phyloP scores from a whole-genome alignment of 2,797 vertebrate species.

The Peromyscus nudipes region DNA sequence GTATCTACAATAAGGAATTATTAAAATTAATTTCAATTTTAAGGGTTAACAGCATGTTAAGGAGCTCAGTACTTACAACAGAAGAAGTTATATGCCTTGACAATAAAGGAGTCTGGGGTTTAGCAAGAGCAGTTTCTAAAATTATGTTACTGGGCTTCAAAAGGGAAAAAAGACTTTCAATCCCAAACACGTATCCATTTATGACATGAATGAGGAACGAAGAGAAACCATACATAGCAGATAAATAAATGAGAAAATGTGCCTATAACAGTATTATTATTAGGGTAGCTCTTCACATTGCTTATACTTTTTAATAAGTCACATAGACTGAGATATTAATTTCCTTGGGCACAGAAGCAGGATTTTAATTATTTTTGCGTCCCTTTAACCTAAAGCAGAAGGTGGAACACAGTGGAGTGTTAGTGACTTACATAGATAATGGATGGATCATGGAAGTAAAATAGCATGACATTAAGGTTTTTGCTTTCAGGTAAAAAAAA shows the following conservation, averaged over 20 bases:
- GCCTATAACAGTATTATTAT: not conserved
- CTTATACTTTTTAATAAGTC: not conserved
- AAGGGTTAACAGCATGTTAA: not conserved
- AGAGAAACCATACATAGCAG: not conserved
- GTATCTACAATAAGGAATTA: not conserved
- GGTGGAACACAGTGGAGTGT: not conserved
- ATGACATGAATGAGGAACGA: not conserved
- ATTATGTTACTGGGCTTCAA: not conserved
- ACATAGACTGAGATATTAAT: not conserved
- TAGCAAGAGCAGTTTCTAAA: not conserved
- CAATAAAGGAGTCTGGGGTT: not conserved
- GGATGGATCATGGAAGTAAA: not conserved
- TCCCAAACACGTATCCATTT: not conserved
- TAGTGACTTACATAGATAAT: not conserved
- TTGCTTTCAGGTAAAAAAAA: conserved; percentile 18
- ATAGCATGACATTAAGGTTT: not conserved
- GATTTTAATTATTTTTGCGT: conserved; percentile 2
- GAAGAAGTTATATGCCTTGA: not conserved
- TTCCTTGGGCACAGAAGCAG: not conserved
- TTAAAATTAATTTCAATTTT: not conserved
- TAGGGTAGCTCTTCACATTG: not conserved
- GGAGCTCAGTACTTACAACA: not conserved
- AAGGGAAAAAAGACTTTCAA: not conserved
- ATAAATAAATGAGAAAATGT: not conserved
- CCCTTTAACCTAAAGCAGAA: not conserved